Evolutionary conservation across 64 coral and sea anemone species (phyloP), one percentile per base, ranked within the genome.

Genomic region (Actinia tenebrosa): DNA sequence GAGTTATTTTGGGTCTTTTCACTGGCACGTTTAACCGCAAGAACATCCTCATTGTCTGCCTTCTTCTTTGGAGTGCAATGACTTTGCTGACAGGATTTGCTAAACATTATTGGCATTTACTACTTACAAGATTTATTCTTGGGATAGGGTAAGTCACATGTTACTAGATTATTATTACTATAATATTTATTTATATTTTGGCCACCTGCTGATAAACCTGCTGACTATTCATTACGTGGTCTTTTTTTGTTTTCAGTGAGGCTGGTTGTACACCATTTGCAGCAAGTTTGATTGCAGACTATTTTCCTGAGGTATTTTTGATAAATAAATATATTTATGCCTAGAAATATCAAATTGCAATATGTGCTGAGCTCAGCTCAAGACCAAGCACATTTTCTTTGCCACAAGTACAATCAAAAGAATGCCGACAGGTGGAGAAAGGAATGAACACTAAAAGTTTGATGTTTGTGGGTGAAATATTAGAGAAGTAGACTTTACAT

Each of bases 181-280:
- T 58, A 37, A 37, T 37, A 37, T 37, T 37, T 37, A 37, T 37
- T 37, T 0, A 50, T 50, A 50, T 50, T 50, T 50, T 50, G 47
- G 47, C 47, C 3, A 4, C 47, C 47, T 50, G 47, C 47, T 8
- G 47, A 50, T 8, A 50, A 50, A 50, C 47, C 47, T 50, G 47
- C 47, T 50, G 47, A 50, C 56, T 58, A 58, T 14, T 23, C 4
- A 8, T 22, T 75, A 37, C 55, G 45, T 82, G 56, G 20, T 58
- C 77, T 78, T 44, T 25, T 72, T 27, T 53, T 46, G 43, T 60
- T 86, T 79, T 27, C 60, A 99, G 97, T 54, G 97, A 99, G 86
- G 97, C 97, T 68, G 97, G 97, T 14, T 99, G 97, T 60, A 99
- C 97, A 42, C 97, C 97, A 54, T 99, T 99, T 95, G 97, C 97